Evolutionary conservation across 2,113 vertebrate species (phyloP).

Genomic region (Labeo rohita): DNA sequence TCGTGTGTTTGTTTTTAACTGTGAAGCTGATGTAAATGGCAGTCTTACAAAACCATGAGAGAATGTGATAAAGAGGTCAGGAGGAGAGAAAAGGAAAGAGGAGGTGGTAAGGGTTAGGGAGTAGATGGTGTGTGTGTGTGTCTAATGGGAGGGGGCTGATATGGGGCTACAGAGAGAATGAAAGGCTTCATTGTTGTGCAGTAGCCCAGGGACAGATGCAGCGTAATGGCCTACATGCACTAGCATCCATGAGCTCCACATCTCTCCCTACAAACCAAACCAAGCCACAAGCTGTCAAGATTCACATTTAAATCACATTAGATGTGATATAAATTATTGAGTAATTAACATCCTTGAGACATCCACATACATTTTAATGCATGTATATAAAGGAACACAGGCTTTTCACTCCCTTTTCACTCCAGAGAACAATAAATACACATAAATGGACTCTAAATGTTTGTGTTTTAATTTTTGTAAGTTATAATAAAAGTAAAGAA

Average conservation of each 20-base stretch:
- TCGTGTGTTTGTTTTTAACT: background rate
- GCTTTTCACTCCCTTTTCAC: background rate
- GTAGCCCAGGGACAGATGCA: slow-evolving; percentile 42
- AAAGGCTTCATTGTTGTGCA: slow-evolving; percentile 52
- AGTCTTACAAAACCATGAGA: slow-evolving; percentile 8
- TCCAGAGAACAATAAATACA: background rate
- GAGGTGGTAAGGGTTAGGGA: background rate
- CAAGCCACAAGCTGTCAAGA: background rate
- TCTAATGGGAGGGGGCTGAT: slow-evolving; percentile 10
- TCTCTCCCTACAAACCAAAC: slow-evolving; percentile 21
- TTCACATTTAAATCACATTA: slow-evolving; percentile 27
- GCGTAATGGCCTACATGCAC: slow-evolving; percentile 37
- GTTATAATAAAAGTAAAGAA: background rate
- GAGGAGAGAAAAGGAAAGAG: background rate
- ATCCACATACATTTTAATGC: background rate
- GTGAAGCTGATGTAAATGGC: background rate
- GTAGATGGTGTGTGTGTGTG: background rate
- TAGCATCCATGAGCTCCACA: slow-evolving; percentile 1
- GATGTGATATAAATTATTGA: background rate
- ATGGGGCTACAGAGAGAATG: slow-evolving; percentile 37
- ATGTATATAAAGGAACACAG: background rate
- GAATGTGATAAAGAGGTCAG: slow-evolving; percentile 35
- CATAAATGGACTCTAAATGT: background rate
- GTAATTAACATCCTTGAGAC: background rate
- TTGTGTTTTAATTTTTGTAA: background rate